Evolutionary conservation across 2,113 vertebrate genomes (phyloP).

Genomic region (Chloropsis cyanopogon): DNA sequence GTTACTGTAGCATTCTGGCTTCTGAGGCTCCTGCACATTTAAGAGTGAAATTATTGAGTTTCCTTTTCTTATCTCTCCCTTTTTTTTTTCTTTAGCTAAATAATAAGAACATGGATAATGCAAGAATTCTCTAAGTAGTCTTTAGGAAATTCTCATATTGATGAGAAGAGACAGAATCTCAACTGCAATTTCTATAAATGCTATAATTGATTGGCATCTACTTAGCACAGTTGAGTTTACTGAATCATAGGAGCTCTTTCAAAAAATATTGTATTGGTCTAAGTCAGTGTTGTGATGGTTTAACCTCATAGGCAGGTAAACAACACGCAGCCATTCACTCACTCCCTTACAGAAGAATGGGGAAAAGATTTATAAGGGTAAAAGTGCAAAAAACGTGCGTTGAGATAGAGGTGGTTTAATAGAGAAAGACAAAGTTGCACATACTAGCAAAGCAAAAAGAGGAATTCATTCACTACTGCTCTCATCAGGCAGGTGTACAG

Average conservation of each 20-base stretch:
- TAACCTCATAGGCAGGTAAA: neutral
- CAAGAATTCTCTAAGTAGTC: neutral
- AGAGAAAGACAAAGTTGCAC: neutral
- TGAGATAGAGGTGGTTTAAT: neutral
- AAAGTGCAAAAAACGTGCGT: accelerated
- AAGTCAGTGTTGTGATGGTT: neutral
- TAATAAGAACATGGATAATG: neutral
- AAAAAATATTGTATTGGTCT: neutral
- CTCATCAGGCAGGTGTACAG: neutral
- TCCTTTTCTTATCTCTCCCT: neutral
- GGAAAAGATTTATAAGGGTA: neutral
- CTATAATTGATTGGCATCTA: neutral
- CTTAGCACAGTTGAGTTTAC: neutral
- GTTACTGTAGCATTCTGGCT: neutral
- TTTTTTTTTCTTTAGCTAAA: neutral
- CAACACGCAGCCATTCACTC: neutral
- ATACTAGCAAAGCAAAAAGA: neutral
- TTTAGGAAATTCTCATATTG: neutral
- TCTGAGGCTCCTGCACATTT: neutral
- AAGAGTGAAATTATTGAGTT: neutral
- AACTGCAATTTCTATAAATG: neutral
- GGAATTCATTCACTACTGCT: neutral
- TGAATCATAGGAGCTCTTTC: neutral
- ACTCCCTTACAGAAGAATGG: neutral
- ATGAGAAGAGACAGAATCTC: neutral